Percentiles rank a stretch among this genome's conserved stretches.
Conservation (phyloP, 2,797 vertebrate species). For the Scarus forsteni region DNA sequence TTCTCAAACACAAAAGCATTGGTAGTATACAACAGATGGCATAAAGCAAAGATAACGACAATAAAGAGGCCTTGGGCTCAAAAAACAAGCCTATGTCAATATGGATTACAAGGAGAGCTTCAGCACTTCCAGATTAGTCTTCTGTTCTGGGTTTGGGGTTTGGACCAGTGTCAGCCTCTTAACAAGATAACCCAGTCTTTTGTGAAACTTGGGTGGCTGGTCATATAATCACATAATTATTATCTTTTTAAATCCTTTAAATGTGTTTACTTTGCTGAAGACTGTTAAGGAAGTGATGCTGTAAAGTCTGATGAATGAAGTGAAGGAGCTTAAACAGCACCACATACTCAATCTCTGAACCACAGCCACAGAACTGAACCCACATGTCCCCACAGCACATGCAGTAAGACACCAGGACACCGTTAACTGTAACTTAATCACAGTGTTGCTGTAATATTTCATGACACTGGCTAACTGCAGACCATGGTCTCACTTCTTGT, state of each 20-base stretch:
- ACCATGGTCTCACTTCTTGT: constrained; percentile 9
- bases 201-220: background rate
- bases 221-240: background rate
- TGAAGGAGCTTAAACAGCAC: background rate
- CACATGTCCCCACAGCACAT: background rate
- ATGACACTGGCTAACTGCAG: constrained; percentile 4
- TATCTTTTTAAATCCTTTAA: background rate
- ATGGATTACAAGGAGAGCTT: constrained; percentile 46
- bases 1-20: background rate
- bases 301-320: background rate
- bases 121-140: constrained; percentile 72
- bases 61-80: constrained; percentile 12
- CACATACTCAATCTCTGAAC: background rate
- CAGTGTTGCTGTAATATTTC: constrained; percentile 31
- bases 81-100: constrained; percentile 53
- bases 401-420: background rate
- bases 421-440: constrained; percentile 1
- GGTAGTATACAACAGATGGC: constrained; percentile 27
- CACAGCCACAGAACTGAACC: constrained; percentile 5
- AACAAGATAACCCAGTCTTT: constrained; percentile 14
- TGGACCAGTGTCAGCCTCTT: constrained; percentile 56
- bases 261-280: background rate
- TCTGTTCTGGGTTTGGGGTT: constrained; percentile 57
- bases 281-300: background rate
- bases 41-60: background rate